A percentile compares a stretch with the other conserved stretches of the same genome.
phyloP scores from a whole-genome alignment of 2,113 vertebrate genomes.

The Lagopus muta region DNA sequence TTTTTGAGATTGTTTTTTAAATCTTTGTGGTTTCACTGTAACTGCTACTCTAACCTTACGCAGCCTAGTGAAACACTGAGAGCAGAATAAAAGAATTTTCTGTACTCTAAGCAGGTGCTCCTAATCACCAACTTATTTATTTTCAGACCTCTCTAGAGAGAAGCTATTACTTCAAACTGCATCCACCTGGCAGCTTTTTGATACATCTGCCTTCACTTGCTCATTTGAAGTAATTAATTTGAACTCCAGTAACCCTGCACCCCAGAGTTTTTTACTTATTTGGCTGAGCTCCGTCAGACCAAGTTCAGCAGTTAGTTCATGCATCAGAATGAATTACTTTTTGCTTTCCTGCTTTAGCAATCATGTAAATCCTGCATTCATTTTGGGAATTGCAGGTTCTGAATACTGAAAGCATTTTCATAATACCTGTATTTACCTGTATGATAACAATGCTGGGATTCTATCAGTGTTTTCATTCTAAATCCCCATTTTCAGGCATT shows the following conservation, averaged over 20 bases:
- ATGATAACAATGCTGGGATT: conserved; percentile 65
- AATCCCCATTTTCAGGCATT: conserved; percentile 75
- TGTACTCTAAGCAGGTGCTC: neutral
- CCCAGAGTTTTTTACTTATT: conserved; percentile 59
- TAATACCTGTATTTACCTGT: conserved; percentile 73
- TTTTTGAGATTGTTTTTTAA: neutral
- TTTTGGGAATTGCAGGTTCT: conserved; percentile 79
- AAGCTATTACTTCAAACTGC: conserved; percentile 40
- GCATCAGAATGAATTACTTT: conserved; percentile 65
- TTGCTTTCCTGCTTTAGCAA: conserved; percentile 47
- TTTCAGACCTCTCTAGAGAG: conserved; percentile 48
- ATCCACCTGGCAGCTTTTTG: conserved; percentile 58
- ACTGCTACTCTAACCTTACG: neutral
- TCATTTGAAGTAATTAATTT: conserved; percentile 70
- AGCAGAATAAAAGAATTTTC: conserved; percentile 26
- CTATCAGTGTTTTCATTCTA: conserved; percentile 69
- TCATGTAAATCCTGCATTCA: conserved; percentile 78
- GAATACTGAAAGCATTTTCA: conserved; percentile 71
- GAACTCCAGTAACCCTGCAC: conserved; percentile 61
- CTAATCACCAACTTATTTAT: neutral
- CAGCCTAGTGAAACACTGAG: neutral
- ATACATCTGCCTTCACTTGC: conserved; percentile 48
- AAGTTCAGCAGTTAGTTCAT: conserved; percentile 65
- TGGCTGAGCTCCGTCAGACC: conserved; percentile 44
- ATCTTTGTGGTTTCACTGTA: neutral